Percentiles rank a stretch among this genome's conserved stretches.
Conservation (phyloP, 30 jellyfish, hydroid and myxozoan species). For the Calvadosia cruxmelitensis region DNA sequence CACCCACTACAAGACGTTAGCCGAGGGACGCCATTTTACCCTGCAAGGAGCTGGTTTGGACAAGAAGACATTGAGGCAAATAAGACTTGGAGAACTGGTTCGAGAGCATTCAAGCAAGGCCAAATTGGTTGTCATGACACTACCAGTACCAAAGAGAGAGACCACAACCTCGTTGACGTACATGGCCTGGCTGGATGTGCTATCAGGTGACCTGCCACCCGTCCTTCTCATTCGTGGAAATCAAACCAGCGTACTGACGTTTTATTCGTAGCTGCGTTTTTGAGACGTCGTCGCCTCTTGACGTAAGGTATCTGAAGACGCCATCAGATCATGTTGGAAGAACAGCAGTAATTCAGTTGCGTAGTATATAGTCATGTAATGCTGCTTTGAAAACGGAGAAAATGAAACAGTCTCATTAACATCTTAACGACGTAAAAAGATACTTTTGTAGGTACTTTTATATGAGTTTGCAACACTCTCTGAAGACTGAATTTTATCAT, state of each 20-base stretch:
- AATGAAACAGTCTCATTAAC: too few relatives aligned
- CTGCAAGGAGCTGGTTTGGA: slow-evolving; percentile 55
- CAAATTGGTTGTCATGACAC: slow-evolving; percentile 73
- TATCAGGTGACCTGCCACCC: slow-evolving; percentile 80
- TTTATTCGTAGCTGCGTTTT: slow-evolving; percentile 68
- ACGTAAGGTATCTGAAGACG: too few relatives aligned
- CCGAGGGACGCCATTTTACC: slow-evolving; percentile 44
- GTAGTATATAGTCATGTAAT: too few relatives aligned
- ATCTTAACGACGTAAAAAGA: too few relatives aligned
- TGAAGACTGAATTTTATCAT: too few relatives aligned
- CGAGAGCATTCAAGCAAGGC: slow-evolving; percentile 84
- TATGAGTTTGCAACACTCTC: too few relatives aligned
- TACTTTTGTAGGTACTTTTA: too few relatives aligned
- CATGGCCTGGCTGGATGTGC: slow-evolving; percentile 92
- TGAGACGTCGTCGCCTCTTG: too few relatives aligned
- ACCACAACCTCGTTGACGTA: slow-evolving; percentile 62
- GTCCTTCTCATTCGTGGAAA: slow-evolving; percentile 82
- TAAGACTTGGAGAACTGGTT: slow-evolving; percentile 92
- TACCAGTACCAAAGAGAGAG: slow-evolving; percentile 78
- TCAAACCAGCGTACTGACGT: slow-evolving; percentile 92
- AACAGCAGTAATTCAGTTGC: too few relatives aligned
- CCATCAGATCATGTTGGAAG: too few relatives aligned
- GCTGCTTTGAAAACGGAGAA: too few relatives aligned
- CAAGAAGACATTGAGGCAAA: slow-evolving; percentile 86
- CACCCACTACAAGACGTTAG: slow-evolving; percentile 26